Percentiles rank a stretch among this genome's conserved stretches.
These are phyloP conservation scores for Orthosia incerta DNA, from an alignment of 2,888 invertebrate species.

Conservation along the genomic window DNA sequence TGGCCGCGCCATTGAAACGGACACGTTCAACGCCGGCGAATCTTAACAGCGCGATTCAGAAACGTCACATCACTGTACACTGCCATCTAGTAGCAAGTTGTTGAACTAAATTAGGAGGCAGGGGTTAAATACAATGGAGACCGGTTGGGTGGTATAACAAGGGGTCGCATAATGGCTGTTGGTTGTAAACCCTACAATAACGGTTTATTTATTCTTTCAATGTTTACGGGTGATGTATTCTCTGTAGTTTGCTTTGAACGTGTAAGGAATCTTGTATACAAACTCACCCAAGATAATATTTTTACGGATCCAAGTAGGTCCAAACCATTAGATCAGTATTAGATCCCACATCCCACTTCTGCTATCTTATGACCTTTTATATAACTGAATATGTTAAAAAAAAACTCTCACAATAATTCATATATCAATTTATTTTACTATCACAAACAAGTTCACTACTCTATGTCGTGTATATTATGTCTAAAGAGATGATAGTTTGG, in stretches of 20 bases:
- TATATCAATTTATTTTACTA: constrained; percentile 70
- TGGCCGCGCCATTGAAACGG: too few species aligned
- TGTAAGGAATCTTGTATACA: neutral
- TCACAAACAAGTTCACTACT: constrained; percentile 70
- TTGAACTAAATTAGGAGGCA: neutral
- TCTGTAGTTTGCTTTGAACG: neutral
- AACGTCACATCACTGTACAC: neutral
- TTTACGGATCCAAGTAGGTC: neutral
- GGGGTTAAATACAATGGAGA: neutral
- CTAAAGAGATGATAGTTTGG: constrained; percentile 60
- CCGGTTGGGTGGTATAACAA: neutral
- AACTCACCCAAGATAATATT: neutral
- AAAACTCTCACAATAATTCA: constrained; percentile 11
- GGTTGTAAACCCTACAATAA: neutral
- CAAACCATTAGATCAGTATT: neutral
- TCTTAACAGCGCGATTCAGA: constrained; percentile 44
- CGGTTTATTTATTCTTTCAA: neutral
- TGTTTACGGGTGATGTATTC: neutral
- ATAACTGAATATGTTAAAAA: constrained; percentile 9
- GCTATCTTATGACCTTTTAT: neutral
- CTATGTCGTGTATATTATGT: constrained; percentile 66
- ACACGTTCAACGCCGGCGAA: constrained; percentile 13
- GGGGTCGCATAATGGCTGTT: neutral
- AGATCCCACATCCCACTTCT: neutral
- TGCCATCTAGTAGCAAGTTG: constrained; percentile 16